Conservation (phyloP, 2,888 invertebrate species). For the Tanaodytes sp. region DNA sequence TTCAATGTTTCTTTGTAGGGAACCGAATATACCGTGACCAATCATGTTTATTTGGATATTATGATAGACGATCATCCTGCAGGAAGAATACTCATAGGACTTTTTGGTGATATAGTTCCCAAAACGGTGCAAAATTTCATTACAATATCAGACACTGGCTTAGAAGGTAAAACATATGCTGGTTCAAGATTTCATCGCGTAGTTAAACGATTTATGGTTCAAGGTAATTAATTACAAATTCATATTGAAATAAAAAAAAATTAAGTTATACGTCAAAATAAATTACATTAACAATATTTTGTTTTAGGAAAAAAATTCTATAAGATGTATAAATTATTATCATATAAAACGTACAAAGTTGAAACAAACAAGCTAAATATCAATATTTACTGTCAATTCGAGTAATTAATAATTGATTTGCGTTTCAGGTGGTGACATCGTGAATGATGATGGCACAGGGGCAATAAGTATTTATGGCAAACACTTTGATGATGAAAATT, state of each 20-base stretch:
- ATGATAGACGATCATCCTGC: constrained; percentile 80
- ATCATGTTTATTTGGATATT: constrained; percentile 88
- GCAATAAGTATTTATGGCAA: constrained; percentile 89
- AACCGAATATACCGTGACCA: constrained; percentile 81
- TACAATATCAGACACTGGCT: constrained; percentile 83
- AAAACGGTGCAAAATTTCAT: constrained; percentile 91
- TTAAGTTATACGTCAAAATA: too few species aligned
- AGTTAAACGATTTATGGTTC: constrained; percentile 91
- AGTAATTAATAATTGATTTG: constrained; percentile 1
- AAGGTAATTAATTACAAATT: too few species aligned
- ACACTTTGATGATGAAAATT: constrained; percentile 89
- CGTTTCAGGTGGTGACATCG: constrained; percentile 85
- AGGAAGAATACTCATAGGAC: constrained; percentile 87
- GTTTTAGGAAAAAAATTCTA: too few species aligned
- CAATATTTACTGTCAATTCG: too few species aligned
- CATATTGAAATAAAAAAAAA: too few species aligned
- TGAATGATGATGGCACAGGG: constrained; percentile 86
- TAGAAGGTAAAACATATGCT: constrained; percentile 84
- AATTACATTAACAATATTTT: too few species aligned
- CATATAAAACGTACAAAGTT: too few species aligned
- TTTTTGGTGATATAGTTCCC: constrained; percentile 91
- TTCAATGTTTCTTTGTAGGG: too few species aligned
- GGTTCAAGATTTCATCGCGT: constrained; percentile 88
- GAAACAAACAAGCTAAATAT: too few species aligned
- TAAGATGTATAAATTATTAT: too few species aligned